phyloP scores from a whole-genome alignment of 2,888 invertebrate genomes.

The Lobophora halterata region DNA sequence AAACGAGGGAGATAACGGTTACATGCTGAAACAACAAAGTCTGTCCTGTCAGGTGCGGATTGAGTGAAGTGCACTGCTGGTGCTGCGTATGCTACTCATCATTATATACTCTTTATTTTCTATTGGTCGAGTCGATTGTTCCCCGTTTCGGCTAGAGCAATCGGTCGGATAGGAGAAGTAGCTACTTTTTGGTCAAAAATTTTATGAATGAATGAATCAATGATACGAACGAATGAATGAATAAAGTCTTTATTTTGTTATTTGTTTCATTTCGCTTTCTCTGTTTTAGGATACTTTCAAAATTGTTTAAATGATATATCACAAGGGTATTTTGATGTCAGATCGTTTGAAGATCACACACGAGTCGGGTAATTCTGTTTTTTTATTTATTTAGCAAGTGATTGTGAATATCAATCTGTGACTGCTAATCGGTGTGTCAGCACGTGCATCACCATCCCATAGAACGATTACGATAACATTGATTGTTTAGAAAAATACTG shows the following conservation, averaged over 20 bases:
- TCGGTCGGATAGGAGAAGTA: too few species aligned
- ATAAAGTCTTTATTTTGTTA: slow-evolving; percentile 34
- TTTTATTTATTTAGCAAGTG: neutral
- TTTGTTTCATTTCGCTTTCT: slow-evolving; percentile 21
- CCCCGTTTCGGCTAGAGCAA: too few species aligned
- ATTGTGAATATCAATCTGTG: slow-evolving; percentile 9
- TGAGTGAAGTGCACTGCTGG: too few species aligned
- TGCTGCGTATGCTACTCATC: too few species aligned
- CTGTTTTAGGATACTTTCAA: slow-evolving; percentile 7
- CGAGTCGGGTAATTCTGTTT: too few species aligned
- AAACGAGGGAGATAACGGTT: slow-evolving; percentile 32
- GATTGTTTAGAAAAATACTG: too few species aligned
- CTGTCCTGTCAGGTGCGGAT: slow-evolving; percentile 12
- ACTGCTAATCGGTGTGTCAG: slow-evolving; percentile 12
- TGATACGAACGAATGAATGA: too few species aligned
- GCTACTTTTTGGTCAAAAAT: too few species aligned
- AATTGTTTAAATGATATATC: neutral
- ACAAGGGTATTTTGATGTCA: neutral
- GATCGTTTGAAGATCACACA: neutral
- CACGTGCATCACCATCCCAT: slow-evolving; percentile 5
- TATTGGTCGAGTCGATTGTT: too few species aligned
- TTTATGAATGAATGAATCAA: too few species aligned
- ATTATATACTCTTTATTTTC: too few species aligned
- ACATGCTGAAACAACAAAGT: slow-evolving; percentile 27
- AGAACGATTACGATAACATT: too few species aligned